Conservation (phyloP, 2,113 vertebrate species). For the Falco punctatus region DNA sequence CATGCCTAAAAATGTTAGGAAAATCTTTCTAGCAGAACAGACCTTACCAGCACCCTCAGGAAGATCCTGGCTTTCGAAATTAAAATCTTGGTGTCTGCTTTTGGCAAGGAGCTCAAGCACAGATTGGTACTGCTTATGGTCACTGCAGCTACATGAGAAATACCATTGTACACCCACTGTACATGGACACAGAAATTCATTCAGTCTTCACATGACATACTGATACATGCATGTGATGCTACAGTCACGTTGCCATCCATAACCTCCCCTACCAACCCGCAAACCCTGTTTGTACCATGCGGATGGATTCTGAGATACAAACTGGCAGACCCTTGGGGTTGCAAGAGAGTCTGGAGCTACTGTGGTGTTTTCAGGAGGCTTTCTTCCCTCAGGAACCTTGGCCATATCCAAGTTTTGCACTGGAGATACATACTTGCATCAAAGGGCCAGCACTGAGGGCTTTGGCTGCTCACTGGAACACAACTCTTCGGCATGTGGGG, state of each 20-base stretch:
- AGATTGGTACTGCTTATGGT: conserved; percentile 17
- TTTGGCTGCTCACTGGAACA: accelerated
- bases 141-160: conserved; percentile 13
- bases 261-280: not conserved
- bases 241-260: not conserved
- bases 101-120: not conserved
- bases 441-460: not conserved
- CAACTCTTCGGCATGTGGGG: not conserved
- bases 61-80: conserved; percentile 17
- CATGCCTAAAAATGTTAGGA: not conserved
- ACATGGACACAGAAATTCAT: not conserved
- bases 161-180: not conserved
- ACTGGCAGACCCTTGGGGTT: not conserved
- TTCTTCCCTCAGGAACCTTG: not conserved
- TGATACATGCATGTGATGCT: not conserved
- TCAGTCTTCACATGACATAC: not conserved
- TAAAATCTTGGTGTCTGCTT: not conserved
- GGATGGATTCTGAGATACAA: not conserved
- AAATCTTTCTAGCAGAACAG: conserved; percentile 24
- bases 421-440: not conserved
- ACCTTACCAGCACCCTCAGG: not conserved
- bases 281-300: not conserved
- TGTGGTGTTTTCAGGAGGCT: not conserved
- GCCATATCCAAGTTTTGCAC: not conserved
- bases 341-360: not conserved